A percentile compares a stretch with the other conserved stretches of the same genome.
These are phyloP conservation scores for Dicaeum eximium DNA, from an alignment of 2,113 vertebrate genomes.

Conservation along the genomic window DNA sequence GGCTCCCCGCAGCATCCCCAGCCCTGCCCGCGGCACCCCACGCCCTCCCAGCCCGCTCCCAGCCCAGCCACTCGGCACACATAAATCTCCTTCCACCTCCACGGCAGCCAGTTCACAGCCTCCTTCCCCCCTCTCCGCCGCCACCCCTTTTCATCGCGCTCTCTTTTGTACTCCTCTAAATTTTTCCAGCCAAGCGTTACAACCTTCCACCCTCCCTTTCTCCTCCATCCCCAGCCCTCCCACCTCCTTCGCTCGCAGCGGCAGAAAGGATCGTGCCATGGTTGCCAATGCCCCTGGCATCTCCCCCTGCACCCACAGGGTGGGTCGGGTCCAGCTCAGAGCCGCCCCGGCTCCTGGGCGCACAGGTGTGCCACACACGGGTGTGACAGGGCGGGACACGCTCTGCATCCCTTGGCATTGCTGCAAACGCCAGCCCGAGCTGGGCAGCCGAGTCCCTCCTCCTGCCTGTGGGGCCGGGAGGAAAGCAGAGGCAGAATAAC, in stretches of 20 bases:
- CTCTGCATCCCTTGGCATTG: background rate
- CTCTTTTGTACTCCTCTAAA: background rate
- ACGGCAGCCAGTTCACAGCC: background rate
- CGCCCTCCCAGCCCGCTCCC: background rate
- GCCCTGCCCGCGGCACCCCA: background rate
- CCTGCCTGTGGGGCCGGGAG: background rate
- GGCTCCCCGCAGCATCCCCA: background rate
- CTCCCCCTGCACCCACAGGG: rapidly evolving
- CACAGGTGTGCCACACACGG: rapidly evolving
- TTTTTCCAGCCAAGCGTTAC: background rate
- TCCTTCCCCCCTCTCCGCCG: background rate
- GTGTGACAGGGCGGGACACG: rapidly evolving
- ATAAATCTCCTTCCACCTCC: background rate
- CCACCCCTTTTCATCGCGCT: background rate
- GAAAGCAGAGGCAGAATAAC: background rate
- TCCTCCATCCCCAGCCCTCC: background rate
- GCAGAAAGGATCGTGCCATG: background rate
- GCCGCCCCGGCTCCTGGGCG: rapidly evolving
- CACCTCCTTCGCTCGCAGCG: background rate
- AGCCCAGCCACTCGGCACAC: background rate
- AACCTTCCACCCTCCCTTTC: background rate
- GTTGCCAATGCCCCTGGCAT: background rate
- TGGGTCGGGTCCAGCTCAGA: background rate
- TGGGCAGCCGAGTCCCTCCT: background rate
- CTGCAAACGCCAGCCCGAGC: background rate